These are phyloP conservation scores for Archaeoteleia sp. DNA, from an alignment of 2,888 invertebrate genomes.

Conservation along the genomic window DNA sequence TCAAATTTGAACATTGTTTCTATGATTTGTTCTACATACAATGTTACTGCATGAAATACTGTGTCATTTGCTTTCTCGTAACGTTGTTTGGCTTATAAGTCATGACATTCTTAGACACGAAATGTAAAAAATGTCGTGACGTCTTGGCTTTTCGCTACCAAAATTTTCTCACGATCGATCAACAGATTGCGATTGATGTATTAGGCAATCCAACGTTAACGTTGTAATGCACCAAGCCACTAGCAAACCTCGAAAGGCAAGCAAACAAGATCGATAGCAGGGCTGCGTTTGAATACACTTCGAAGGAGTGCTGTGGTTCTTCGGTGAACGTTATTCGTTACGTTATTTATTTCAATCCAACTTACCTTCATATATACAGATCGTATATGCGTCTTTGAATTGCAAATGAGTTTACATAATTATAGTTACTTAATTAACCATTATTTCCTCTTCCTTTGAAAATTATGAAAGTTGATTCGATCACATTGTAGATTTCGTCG, in stretches of 20 bases:
- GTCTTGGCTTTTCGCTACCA: conserved; percentile 25
- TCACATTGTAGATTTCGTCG: conserved; percentile 35
- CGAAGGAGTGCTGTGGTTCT: conserved; percentile 35
- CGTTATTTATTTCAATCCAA: conserved; percentile 41
- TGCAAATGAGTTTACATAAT: conserved; percentile 47
- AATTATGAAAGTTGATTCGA: conserved; percentile 42
- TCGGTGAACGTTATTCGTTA: conserved; percentile 34
- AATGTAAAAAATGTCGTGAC: conserved; percentile 28
- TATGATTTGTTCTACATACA: conserved; percentile 4
- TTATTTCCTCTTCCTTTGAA: conserved; percentile 41
- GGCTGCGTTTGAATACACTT: conserved; percentile 44
- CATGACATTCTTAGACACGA: conserved; percentile 17
- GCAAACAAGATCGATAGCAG: conserved; percentile 53
- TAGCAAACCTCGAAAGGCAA: conserved; percentile 44
- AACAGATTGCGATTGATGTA: conserved; percentile 52
- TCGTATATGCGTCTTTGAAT: conserved; percentile 34
- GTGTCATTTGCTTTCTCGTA: too few species aligned
- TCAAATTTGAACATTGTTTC: too few species aligned
- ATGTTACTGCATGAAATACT: conserved; percentile 8
- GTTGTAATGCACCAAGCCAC: conserved; percentile 29
- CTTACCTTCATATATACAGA: conserved; percentile 23
- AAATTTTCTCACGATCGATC: conserved; percentile 58
- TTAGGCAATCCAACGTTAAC: conserved; percentile 45
- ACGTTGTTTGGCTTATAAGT: conserved; percentile 8
- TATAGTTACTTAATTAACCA: conserved; percentile 42